Evolutionary conservation across 2,888 invertebrate species (phyloP).

Genomic region (Odontothrips loti): DNA sequence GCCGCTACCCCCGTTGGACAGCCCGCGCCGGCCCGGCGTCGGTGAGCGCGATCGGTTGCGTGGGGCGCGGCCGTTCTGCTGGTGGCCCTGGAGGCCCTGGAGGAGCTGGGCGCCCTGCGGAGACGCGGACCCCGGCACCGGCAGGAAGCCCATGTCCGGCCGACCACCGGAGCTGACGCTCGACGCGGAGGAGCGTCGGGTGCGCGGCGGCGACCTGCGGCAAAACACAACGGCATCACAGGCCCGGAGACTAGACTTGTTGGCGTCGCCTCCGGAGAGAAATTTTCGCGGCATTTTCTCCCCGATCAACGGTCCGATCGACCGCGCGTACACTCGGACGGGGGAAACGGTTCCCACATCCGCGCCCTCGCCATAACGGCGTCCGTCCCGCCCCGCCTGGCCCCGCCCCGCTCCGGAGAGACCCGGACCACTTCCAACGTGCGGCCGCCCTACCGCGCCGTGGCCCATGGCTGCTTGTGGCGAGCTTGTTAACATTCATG

Average conservation of each 20-base stretch:
- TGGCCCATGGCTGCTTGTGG: background rate
- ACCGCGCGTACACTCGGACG: background rate
- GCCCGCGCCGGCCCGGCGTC: slow-evolving; percentile 39
- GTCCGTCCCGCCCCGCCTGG: too few species aligned
- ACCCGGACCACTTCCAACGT: too few species aligned
- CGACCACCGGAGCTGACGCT: slow-evolving; percentile 49
- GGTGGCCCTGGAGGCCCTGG: slow-evolving; percentile 16
- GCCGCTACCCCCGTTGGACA: slow-evolving; percentile 38
- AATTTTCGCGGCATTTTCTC: background rate
- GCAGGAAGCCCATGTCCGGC: slow-evolving; percentile 35
- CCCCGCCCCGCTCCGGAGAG: too few species aligned
- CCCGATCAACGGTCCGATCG: background rate
- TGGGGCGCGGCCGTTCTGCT: slow-evolving; percentile 39
- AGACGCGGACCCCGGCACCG: slow-evolving; percentile 30
- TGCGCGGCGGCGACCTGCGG: slow-evolving; percentile 51
- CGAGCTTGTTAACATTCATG: slow-evolving; percentile 4
- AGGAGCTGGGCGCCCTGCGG: slow-evolving; percentile 41
- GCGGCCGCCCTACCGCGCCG: too few species aligned
- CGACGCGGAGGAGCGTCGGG: slow-evolving; percentile 51
- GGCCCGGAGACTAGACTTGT: too few species aligned
- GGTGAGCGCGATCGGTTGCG: slow-evolving; percentile 39
- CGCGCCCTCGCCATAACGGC: background rate
- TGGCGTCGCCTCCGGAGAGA: background rate
- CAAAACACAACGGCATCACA: slow-evolving; percentile 19
- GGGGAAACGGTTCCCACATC: background rate